Conservation (phyloP, 2,113 vertebrate species). For the Eurystomus gularis region DNA sequence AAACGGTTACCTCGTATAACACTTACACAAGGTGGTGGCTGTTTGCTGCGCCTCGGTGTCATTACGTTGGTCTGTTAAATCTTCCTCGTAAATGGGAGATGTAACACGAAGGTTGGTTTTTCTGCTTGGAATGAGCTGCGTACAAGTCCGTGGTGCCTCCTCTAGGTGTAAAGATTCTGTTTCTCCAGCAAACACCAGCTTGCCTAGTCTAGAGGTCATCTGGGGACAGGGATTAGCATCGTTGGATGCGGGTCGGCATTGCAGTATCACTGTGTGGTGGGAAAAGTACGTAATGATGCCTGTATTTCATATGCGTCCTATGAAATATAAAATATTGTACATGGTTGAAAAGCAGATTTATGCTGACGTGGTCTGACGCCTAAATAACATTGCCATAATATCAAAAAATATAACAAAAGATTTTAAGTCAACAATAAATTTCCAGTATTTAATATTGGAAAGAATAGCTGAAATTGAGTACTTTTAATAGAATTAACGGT, state of each 20-base stretch:
- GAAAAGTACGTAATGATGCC: not conserved
- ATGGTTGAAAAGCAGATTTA: not conserved
- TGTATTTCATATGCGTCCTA: not conserved
- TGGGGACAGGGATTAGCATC: not conserved
- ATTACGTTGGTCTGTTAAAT: not conserved
- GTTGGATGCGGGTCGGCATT: not conserved
- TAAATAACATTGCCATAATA: fast-evolving
- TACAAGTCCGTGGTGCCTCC: not conserved
- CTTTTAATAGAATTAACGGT: not conserved
- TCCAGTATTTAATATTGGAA: not conserved
- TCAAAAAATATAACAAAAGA: fast-evolving
- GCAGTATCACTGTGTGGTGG: not conserved
- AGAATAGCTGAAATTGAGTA: not conserved
- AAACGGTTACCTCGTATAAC: not conserved
- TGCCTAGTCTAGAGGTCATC: not conserved
- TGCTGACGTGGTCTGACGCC: not conserved
- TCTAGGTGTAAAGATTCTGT: not conserved
- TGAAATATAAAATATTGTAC: not conserved
- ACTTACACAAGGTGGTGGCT: fast-evolving
- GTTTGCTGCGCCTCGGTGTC: not conserved
- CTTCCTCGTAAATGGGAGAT: not conserved
- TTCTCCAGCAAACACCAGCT: not conserved
- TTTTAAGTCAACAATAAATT: not conserved
- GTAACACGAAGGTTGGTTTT: not conserved
- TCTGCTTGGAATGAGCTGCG: not conserved